These are phyloP conservation scores for Phycodurus eques DNA, from an alignment of 2,113 vertebrate genomes.

Conservation along the genomic window DNA sequence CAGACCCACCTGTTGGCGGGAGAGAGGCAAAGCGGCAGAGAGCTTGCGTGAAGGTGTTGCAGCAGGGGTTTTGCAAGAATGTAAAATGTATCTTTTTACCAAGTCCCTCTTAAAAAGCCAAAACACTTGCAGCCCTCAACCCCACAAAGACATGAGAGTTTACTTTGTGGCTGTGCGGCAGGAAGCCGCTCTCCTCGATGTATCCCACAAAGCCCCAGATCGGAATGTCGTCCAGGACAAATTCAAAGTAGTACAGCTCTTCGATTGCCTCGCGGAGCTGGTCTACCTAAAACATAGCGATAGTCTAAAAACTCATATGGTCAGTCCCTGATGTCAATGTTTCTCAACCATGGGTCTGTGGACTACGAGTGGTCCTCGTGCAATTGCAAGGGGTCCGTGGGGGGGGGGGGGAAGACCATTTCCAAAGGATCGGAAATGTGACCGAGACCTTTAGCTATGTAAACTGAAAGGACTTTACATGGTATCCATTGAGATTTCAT, in stretches of 20 bases:
- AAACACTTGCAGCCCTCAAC: neutral
- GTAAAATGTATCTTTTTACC: no score
- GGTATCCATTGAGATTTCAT: no score
- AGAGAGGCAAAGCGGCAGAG: neutral
- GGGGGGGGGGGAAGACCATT: no score
- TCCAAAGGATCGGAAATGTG: no score
- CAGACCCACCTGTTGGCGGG: conserved; percentile 77
- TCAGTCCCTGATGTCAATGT: neutral
- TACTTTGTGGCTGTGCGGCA: conserved; percentile 87
- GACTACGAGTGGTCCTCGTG: no score
- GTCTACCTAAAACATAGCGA: conserved; percentile 73
- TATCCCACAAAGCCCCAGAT: conserved; percentile 91
- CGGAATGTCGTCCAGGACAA: conserved; percentile 88
- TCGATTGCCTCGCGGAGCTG: conserved; percentile 85
- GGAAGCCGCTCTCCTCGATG: conserved; percentile 89
- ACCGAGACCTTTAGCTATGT: no score
- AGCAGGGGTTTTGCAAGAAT: conserved; percentile 2
- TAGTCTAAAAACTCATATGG: neutral
- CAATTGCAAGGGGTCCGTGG: no score
- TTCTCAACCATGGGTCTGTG: no score
- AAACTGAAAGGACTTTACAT: no score
- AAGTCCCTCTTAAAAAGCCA: neutral
- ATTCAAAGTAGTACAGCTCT: conserved; percentile 92
- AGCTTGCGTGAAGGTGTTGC: neutral
- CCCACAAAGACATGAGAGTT: neutral